Conservation (phyloP, 2,113 vertebrate genomes). For the Hyaena hyaena region DNA sequence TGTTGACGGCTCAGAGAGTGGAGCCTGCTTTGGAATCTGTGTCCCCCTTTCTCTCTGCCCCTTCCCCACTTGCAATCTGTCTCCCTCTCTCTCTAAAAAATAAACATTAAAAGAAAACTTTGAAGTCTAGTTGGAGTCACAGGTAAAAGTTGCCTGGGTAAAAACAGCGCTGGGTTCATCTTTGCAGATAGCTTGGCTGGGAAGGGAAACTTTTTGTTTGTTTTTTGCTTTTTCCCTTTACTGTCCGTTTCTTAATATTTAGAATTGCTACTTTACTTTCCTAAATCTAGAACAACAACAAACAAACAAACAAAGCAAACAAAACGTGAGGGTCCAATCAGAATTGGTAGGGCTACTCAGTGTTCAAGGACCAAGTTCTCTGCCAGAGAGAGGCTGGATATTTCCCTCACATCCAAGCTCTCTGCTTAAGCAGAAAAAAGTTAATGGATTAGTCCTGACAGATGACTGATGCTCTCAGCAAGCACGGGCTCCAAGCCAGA, state of each 20-base stretch:
- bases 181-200: not conserved
- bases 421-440: constrained; percentile 37
- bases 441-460: constrained; percentile 60
- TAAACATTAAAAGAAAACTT: too few relatives aligned
- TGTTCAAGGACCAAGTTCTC: constrained; percentile 39
- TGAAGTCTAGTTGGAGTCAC: not conserved
- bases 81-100: too few relatives aligned
- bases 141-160: not conserved
- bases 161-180: not conserved
- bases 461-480: constrained; percentile 41
- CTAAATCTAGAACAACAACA: constrained; percentile 2
- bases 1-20: too few relatives aligned
- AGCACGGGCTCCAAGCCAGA: not conserved
- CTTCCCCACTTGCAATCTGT: too few relatives aligned
- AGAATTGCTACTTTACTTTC: not conserved
- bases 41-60: too few relatives aligned
- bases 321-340: not conserved
- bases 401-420: not conserved
- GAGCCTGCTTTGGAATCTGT: too few relatives aligned
- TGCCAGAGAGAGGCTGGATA: not conserved
- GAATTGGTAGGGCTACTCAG: not conserved
- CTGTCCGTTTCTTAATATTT: not conserved
- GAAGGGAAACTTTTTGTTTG: not conserved
- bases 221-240: not conserved
- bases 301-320: not conserved